Conservation (phyloP, 2,888 invertebrate genomes). For the Xylocampa areola region DNA sequence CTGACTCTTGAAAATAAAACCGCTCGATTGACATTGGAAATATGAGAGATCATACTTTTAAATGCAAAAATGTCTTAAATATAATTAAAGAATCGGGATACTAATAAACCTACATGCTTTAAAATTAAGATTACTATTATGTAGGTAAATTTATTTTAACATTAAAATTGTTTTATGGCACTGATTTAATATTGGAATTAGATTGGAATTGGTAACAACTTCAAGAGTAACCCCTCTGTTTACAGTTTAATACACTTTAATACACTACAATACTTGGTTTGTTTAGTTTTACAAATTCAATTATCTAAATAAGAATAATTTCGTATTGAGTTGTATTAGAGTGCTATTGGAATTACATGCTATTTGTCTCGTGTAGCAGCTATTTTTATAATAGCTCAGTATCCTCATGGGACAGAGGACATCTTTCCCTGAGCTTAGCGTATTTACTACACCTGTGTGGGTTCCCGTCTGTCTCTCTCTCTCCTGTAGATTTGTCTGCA, state of each 20-base stretch:
- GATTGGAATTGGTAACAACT: not conserved
- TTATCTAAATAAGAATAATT: not conserved
- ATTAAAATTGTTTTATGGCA: no score
- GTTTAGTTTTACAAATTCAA: not conserved
- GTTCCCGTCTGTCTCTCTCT: slow-evolving; percentile 13
- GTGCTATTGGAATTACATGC: not conserved
- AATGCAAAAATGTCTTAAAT: no score
- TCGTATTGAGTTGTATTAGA: not conserved
- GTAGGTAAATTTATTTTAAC: no score
- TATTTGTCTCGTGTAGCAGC: slow-evolving; percentile 8
- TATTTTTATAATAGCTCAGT: slow-evolving; percentile 25
- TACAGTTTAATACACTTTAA: no score
- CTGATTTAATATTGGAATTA: no score
- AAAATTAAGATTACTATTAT: no score
- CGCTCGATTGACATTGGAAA: no score
- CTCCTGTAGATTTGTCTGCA: not conserved
- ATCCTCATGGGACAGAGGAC: slow-evolving; percentile 8
- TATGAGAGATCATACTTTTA: no score
- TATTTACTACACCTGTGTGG: slow-evolving; percentile 17
- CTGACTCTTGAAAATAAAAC: no score
- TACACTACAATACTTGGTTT: not conserved
- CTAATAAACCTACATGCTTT: no score
- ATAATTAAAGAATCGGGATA: no score
- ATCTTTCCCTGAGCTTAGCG: not conserved
- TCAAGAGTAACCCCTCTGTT: not conserved